Base-by-base conservation (phyloP, 2,113 vertebrate species). In the Sorex fumeus region DNA sequence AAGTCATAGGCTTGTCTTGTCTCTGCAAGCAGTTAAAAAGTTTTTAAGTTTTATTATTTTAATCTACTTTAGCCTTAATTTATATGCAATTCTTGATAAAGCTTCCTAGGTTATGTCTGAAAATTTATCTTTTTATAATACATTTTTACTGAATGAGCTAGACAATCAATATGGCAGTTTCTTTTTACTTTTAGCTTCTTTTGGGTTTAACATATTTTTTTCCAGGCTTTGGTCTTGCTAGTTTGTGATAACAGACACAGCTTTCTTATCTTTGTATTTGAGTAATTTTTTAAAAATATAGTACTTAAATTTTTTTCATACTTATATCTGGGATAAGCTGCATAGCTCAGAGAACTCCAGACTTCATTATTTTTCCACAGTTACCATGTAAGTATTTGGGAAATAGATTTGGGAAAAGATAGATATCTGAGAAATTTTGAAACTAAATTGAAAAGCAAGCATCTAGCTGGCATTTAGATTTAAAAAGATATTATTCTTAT, bases 371-470 rank as follows among this genome's bases (percentile, higher is more conserved):
- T 94, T 92, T 70, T 12, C 72, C 21, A 92, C 45, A 70, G 36
- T 45, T 30, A 43, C 32, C 71, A 40, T 1, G 23, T 85, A 47
- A 93, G 47, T 32, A 36, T 85, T 82, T 34, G 16, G 81, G 57
- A 60, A 60, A 60, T 3, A 60, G 21, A 88, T 9, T 50, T 93
- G 57, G 47, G 88, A n/a, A 77, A 71, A 80, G 82, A 43, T 9
- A 85, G 79, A 43, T 13, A 57, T 83, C 85, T 60, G 87, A 19
- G 72, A 88, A 78, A 90, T 88, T 84, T 72, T 88, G 60, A 92
- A 83, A 93, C n/a, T 74, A 71, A 91, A 92, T 86, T 40, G 57
- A 94, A 86, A 86, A 23, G 43, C 66, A 95, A 86, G 11, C 79
- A 64, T 83, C 79, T 81, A 91, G 43, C 32, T 81, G 84, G 69